Percentiles rank a stretch among this genome's conserved stretches.
Evolutionary conservation across 1,140 invertebrate genomes (phyloP).

Genomic region (Hirudo medicinalis): DNA sequence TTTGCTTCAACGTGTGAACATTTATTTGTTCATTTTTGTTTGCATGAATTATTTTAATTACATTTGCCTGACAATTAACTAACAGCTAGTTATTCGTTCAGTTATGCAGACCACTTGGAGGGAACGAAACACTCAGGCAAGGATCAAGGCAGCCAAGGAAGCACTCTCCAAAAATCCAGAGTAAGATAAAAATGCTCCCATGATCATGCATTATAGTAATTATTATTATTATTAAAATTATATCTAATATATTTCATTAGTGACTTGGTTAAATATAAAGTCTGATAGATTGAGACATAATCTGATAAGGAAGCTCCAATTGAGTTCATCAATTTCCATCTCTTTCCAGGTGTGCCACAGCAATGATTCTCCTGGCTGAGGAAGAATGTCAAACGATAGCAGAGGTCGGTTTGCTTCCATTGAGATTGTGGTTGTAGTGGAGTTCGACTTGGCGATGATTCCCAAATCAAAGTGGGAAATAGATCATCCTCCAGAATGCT

Average conservation of each 20-base stretch:
- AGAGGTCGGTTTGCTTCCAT: slow-evolving; percentile 44
- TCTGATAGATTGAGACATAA: no score
- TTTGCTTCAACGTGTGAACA: no score
- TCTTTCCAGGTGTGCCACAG: slow-evolving; percentile 58
- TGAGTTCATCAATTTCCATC: neutral
- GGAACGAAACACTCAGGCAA: slow-evolving; percentile 75
- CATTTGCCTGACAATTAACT: no score
- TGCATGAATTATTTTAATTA: no score
- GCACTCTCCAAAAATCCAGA: slow-evolving; percentile 80
- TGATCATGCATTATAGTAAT: no score
- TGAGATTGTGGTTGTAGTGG: neutral
- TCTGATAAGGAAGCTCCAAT: no score
- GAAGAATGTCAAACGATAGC: slow-evolving; percentile 83
- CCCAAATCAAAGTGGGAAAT: neutral
- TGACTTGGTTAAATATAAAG: neutral
- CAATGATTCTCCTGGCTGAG: slow-evolving; percentile 86
- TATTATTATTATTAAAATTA: no score
- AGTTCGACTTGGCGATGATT: neutral
- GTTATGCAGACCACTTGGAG: slow-evolving; percentile 95
- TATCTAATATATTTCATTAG: no score
- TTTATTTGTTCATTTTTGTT: no score
- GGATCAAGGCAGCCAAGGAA: slow-evolving; percentile 80
- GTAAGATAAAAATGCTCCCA: slow-evolving; percentile 40
- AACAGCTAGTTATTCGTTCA: slow-evolving; percentile 31
- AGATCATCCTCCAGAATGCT: neutral